Percentiles rank a stretch among this genome's conserved stretches.
phyloP scores from a whole-genome alignment of 2,113 vertebrate species.

The Actenoides lindsayi region DNA sequence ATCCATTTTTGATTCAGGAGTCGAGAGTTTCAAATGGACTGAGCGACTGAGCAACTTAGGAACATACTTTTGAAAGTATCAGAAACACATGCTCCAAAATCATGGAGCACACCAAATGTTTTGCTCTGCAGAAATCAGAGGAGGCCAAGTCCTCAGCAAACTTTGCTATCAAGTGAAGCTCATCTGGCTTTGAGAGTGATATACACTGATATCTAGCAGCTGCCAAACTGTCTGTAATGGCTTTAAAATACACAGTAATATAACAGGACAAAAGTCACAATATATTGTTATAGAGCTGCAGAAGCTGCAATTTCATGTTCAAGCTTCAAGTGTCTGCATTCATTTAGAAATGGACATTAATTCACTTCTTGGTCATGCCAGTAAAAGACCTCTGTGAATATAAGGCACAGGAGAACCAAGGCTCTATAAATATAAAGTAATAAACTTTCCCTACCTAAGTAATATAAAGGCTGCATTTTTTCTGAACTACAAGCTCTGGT shows the following conservation, averaged over 20 bases:
- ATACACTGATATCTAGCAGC: neutral
- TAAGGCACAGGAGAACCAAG: neutral
- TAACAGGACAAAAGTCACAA: neutral
- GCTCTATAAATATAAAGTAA: neutral
- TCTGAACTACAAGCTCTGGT: neutral
- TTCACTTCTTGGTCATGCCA: neutral
- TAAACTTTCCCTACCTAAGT: neutral
- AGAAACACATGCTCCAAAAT: neutral
- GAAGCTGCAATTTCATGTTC: neutral
- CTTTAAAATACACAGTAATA: neutral
- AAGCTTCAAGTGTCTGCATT: neutral
- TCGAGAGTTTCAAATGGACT: neutral
- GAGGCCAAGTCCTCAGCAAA: neutral
- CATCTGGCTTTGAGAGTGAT: neutral
- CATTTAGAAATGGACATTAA: neutral
- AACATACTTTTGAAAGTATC: neutral
- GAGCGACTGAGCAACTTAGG: neutral
- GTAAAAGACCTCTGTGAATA: slow-evolving; percentile 10
- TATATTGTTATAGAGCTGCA: neutral
- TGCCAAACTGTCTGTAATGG: neutral
- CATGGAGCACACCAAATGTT: rapidly evolving
- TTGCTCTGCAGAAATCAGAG: neutral
- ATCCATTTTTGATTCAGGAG: neutral
- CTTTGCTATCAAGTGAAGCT: neutral
- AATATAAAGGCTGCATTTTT: neutral